Conservation (phyloP, 2,113 vertebrate species). For the Collichthys lucidus region DNA sequence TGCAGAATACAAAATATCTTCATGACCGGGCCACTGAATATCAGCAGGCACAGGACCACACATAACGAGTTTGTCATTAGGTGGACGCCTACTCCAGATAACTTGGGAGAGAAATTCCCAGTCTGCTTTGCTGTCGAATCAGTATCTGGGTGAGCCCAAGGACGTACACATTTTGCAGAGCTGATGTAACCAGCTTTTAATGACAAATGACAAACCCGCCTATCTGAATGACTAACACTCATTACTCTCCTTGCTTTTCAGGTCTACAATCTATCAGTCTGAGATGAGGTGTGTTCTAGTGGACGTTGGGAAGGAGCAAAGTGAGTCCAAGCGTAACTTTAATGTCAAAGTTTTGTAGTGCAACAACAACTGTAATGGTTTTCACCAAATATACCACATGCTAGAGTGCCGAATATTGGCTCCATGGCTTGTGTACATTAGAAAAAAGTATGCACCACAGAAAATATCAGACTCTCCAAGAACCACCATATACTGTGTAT, state of each 20-base stretch:
- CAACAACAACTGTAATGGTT: neutral
- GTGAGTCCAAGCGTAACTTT: conserved; percentile 37
- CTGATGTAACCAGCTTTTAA: too few relatives aligned
- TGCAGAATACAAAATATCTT: conserved; percentile 62
- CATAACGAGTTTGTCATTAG: conserved; percentile 55
- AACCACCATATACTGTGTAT: too few relatives aligned
- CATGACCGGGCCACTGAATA: conserved; percentile 67
- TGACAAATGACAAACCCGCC: too few relatives aligned
- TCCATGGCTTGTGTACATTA: too few relatives aligned
- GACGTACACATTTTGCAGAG: neutral
- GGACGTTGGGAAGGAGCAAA: neutral
- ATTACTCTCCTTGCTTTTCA: conserved; percentile 30
- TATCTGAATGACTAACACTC: too few relatives aligned
- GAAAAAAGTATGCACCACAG: too few relatives aligned
- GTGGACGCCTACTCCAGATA: conserved; percentile 67
- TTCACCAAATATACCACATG: neutral
- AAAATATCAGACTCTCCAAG: too few relatives aligned
- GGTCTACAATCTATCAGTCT: conserved; percentile 69
- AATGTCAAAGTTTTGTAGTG: too few relatives aligned
- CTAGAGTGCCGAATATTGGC: neutral
- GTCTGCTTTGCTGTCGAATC: conserved; percentile 79
- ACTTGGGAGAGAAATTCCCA: conserved; percentile 61
- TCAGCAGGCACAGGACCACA: conserved; percentile 55
- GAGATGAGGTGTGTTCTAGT: conserved; percentile 80
- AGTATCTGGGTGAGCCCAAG: conserved; percentile 45